phyloP scores from a whole-genome alignment of 2,888 invertebrate species.

The Celastrina argiolus region DNA sequence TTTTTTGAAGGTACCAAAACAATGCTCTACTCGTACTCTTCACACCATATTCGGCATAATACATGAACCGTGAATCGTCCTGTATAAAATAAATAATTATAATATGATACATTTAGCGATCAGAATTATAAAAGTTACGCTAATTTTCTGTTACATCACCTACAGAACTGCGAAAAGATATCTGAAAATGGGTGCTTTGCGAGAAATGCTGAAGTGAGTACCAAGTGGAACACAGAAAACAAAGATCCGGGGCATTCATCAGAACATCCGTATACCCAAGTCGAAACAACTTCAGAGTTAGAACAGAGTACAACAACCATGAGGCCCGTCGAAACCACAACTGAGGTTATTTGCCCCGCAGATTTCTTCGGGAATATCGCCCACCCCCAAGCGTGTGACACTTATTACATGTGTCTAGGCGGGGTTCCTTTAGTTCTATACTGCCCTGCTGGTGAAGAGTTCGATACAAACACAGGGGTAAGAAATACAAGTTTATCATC shows the following conservation, averaged over 20 bases:
- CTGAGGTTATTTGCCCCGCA: constrained; percentile 32
- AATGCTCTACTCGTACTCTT: too few relatives aligned
- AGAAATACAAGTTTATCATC: constrained; percentile 25
- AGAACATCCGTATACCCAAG: not conserved
- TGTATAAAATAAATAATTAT: too few relatives aligned
- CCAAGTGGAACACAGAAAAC: not conserved
- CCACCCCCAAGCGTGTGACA: constrained; percentile 33
- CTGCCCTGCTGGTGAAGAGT: constrained; percentile 36
- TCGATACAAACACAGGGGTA: constrained; percentile 30
- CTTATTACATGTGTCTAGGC: constrained; percentile 34
- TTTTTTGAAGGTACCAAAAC: too few relatives aligned
- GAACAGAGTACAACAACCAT: constrained; percentile 26
- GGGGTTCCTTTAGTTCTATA: constrained; percentile 31
- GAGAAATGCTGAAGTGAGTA: not conserved
- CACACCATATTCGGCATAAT: too few relatives aligned
- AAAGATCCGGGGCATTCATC: not conserved
- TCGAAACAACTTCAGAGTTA: constrained; percentile 1
- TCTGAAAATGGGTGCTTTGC: constrained; percentile 29
- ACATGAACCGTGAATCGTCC: too few relatives aligned
- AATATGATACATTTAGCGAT: too few relatives aligned
- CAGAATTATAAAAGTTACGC: not conserved
- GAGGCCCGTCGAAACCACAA: constrained; percentile 26
- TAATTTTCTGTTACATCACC: not conserved
- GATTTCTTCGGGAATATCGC: constrained; percentile 32
- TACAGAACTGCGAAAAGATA: constrained; percentile 18